These are phyloP conservation scores for Capitulum mitella DNA, from an alignment of 2,888 invertebrate species.

Conservation along the genomic window DNA sequence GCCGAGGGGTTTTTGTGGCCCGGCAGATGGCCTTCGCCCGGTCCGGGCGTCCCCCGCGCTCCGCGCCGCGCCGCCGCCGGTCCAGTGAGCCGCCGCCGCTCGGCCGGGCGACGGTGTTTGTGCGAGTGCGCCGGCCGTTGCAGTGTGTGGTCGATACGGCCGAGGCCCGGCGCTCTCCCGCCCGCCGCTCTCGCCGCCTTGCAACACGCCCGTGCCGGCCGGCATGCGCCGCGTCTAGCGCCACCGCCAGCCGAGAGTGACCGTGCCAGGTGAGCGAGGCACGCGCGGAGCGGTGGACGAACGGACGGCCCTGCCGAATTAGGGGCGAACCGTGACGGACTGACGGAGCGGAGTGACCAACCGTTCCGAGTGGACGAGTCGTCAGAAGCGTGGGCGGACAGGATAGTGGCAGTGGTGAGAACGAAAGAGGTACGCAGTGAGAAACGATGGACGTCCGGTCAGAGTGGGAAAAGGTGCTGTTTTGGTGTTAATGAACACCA, in stretches of 20 bases:
- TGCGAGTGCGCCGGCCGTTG: neutral
- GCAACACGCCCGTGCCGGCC: neutral
- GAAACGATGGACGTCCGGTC: too few species aligned
- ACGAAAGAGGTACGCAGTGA: too few species aligned
- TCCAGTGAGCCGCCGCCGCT: neutral
- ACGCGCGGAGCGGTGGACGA: too few species aligned
- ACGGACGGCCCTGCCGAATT: too few species aligned
- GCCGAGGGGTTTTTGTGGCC: neutral
- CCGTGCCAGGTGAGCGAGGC: too few species aligned
- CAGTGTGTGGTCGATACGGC: neutral
- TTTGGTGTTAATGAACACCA: too few species aligned
- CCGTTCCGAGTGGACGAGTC: too few species aligned
- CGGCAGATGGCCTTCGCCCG: constrained; percentile 14
- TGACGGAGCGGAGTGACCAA: too few species aligned
- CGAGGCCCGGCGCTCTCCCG: neutral
- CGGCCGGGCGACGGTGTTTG: neutral
- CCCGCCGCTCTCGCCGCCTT: neutral
- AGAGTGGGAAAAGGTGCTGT: too few species aligned
- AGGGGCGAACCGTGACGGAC: too few species aligned
- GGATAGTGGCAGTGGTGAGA: too few species aligned
- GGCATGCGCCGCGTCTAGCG: neutral
- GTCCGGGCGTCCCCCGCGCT: neutral
- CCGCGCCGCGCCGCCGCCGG: neutral
- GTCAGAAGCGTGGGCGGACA: too few species aligned
- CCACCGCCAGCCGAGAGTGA: neutral